Percentiles rank a stretch among this genome's conserved stretches.
Evolutionary conservation across 2,113 vertebrate species (phyloP).

Genomic region (Tamias sibiricus): DNA sequence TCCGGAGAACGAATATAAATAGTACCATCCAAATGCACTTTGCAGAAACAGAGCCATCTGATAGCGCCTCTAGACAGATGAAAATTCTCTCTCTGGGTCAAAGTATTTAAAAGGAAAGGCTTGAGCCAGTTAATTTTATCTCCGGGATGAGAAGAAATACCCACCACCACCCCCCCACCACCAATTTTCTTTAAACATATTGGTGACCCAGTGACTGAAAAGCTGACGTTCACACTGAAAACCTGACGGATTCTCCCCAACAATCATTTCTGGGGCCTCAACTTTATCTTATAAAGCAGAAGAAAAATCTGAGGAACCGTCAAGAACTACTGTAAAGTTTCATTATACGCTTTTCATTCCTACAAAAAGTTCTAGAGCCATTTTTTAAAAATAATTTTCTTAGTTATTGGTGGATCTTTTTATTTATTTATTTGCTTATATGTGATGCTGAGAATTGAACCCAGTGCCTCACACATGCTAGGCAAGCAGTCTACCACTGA

Average conservation of each 20-base stretch:
- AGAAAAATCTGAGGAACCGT: conserved; percentile 68
- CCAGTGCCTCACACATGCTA: no score
- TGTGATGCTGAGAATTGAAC: no score
- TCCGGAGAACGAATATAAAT: neutral
- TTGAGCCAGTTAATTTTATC: conserved; percentile 28
- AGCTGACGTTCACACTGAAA: neutral
- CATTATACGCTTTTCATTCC: conserved; percentile 55
- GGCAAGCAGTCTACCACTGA: no score
- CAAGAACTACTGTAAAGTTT: conserved; percentile 39
- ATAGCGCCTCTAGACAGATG: neutral
- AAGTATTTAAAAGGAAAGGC: conserved; percentile 49
- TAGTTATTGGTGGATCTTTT: no score
- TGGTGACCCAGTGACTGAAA: neutral
- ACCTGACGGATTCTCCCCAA: neutral
- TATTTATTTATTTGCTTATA: no score
- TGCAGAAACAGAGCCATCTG: neutral
- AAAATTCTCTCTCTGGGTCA: neutral
- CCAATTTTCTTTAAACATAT: neutral
- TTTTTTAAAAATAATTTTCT: no score
- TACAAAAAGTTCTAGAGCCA: neutral
- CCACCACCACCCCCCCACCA: no score
- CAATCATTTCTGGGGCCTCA: neutral
- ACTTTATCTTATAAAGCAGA: conserved; percentile 48
- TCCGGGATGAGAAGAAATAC: conserved; percentile 2
- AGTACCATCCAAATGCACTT: neutral